phyloP scores from a whole-genome alignment of 1,140 invertebrate genomes.

The Drosophila oshimai region DNA sequence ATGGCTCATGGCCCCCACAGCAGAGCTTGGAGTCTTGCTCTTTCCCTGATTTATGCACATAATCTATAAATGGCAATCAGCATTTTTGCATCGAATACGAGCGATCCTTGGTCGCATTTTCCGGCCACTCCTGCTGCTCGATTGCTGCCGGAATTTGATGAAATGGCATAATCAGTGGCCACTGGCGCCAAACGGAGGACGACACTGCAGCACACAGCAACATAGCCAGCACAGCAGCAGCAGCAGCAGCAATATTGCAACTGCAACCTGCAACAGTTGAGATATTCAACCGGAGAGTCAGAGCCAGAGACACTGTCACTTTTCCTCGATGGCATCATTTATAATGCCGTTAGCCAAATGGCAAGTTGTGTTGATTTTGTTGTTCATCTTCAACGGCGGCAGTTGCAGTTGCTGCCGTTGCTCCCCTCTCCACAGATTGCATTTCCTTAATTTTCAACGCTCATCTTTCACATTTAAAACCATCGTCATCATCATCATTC shows the following conservation, averaged over 20 bases:
- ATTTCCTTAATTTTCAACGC: slow-evolving; percentile 74
- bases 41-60: slow-evolving; percentile 58
- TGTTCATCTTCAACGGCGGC: slow-evolving; percentile 48
- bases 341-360: slow-evolving; percentile 74
- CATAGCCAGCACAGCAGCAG: slow-evolving; percentile 5
- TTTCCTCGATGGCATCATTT: slow-evolving; percentile 70
- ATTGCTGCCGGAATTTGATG: slow-evolving; percentile 59
- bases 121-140: slow-evolving; percentile 28
- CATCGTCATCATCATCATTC: slow-evolving; percentile 41
- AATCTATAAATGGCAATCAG: slow-evolving; percentile 66
- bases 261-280: slow-evolving; percentile 31
- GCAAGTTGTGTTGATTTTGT: slow-evolving; percentile 64
- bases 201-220: slow-evolving; percentile 45
- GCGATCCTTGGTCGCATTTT: slow-evolving; percentile 36
- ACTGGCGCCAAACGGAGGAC: slow-evolving; percentile 45
- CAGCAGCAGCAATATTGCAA: slow-evolving; percentile 12
- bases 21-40: not conserved
- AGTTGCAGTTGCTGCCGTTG: too few species aligned
- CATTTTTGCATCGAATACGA: slow-evolving; percentile 20
- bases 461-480: slow-evolving; percentile 61
- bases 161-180: slow-evolving; percentile 50
- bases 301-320: slow-evolving; percentile 73
- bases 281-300: slow-evolving; percentile 12
- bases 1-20: slow-evolving; percentile 39
- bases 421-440: slow-evolving; percentile 37